phyloP scores from a whole-genome alignment of 2,113 vertebrate species.

The Bolborhynchus lineola region DNA sequence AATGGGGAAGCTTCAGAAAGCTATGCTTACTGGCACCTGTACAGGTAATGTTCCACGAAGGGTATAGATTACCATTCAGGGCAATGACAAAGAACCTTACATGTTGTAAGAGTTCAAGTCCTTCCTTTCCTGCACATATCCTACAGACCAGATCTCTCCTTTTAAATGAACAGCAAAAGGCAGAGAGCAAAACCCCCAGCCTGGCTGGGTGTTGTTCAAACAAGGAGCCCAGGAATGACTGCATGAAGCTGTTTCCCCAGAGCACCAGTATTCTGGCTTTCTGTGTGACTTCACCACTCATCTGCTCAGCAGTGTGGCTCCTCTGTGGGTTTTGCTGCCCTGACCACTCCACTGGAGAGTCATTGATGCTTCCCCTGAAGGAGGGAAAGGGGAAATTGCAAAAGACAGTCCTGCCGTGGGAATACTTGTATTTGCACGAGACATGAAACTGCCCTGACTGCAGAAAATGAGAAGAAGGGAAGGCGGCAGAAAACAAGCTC shows the following conservation, averaged over 20 bases:
- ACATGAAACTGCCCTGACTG: neutral
- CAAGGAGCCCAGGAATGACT: neutral
- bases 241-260: neutral
- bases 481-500: neutral
- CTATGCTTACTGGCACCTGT: neutral
- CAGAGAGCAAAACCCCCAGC: neutral
- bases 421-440: neutral
- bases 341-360: neutral
- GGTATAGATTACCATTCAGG: neutral
- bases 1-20: neutral
- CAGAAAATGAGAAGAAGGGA: slow-evolving; percentile 10
- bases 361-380: neutral
- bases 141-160: neutral
- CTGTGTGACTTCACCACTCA: neutral
- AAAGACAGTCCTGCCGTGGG: neutral
- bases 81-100: neutral
- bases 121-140: neutral
- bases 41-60: neutral
- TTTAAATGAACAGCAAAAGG: neutral
- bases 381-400: slow-evolving; percentile 14
- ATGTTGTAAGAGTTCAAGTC: neutral
- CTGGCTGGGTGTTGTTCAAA: neutral
- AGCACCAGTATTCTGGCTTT: neutral
- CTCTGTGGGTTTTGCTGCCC: neutral
- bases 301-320: neutral